Conservation (phyloP, 2,113 vertebrate genomes). For the Miniopterus natalensis region DNA sequence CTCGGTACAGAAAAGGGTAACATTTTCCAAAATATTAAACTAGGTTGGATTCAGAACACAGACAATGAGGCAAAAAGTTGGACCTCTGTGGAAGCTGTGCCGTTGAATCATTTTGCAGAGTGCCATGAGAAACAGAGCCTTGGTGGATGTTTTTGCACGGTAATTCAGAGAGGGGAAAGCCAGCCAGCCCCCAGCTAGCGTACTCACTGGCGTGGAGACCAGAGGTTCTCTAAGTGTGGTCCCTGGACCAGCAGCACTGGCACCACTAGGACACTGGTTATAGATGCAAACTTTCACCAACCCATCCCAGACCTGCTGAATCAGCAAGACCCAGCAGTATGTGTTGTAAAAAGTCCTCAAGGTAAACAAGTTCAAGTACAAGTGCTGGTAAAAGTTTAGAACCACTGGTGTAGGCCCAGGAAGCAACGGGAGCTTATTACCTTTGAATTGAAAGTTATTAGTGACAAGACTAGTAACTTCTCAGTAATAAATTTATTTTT, state of each 20-base stretch:
- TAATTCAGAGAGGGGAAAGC: constrained; percentile 42
- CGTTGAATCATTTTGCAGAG: constrained; percentile 90
- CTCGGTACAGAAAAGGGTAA: constrained; percentile 88
- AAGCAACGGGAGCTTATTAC: neutral
- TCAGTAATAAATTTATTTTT: neutral
- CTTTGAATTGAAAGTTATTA: neutral
- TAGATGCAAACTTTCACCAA: neutral
- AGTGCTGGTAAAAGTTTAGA: neutral
- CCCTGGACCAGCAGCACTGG: rapidly evolving
- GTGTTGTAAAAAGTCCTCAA: neutral
- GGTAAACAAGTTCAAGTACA: neutral
- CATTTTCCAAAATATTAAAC: constrained; percentile 92
- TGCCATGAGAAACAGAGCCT: constrained; percentile 85
- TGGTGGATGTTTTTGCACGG: constrained; percentile 61
- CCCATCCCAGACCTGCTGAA: neutral
- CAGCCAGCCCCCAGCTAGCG: constrained; percentile 56
- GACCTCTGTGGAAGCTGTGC: constrained; percentile 84
- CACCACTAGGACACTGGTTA: neutral
- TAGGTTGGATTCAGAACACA: constrained; percentile 91
- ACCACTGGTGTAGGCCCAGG: neutral
- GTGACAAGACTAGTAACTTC: neutral
- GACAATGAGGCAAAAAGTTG: constrained; percentile 90
- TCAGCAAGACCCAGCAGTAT: neutral
- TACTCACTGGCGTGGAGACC: neutral
- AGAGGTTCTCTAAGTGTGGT: neutral